Base-by-base conservation (phyloP, 2,797 vertebrate genomes). In the Arvicola amphibius region DNA sequence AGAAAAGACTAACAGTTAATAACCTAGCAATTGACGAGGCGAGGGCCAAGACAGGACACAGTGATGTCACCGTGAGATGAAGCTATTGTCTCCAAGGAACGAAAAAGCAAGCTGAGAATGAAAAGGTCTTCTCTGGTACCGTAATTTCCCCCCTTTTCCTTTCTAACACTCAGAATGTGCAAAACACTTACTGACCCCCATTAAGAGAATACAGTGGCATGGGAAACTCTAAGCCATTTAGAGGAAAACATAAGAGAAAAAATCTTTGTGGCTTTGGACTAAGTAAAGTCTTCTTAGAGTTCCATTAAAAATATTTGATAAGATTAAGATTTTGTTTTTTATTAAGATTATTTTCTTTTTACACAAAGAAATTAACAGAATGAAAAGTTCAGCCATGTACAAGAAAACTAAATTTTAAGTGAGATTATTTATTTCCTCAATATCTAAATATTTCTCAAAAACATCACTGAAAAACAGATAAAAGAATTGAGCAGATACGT, bases 21-120 rank as follows among this genome's bases (percentile, higher is more conserved):
- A n/a, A 69, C 37, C 34, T 17, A 51, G 84, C 46, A 69, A 69
- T 11, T 69, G 46, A n/a, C 84, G 69, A 86, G 21, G 46, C 69
- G 63, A 4, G 63, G 63, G 21, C 32, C 84, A 86, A 7, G 46
- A n/a, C 13, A 27, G 32, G 63, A 69, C 84, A 86, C 83, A 69
- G 63, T 69, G 63, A 86, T 51, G 63, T 86, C 84, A 86, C 46
- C 51, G 63, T 69, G 63, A 86, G 46, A 69, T 69, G 63, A 86
- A 86, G 84, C 84, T 86, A 85, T 85, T 85, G 43, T 69, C 84
- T 69, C 84, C 84, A n/a, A 86, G 65, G 84, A 86, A 67, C 84
- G 10, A 37, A 69, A 69, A 69, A 37, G n/a, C 63, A 69, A 86
- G 46, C 21, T 25, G 63, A 17, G 84, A 67, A 51, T 51, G 63